These are phyloP conservation scores for Myzus persicae DNA, from an alignment of 1,140 invertebrate genomes.

Conservation along the genomic window DNA sequence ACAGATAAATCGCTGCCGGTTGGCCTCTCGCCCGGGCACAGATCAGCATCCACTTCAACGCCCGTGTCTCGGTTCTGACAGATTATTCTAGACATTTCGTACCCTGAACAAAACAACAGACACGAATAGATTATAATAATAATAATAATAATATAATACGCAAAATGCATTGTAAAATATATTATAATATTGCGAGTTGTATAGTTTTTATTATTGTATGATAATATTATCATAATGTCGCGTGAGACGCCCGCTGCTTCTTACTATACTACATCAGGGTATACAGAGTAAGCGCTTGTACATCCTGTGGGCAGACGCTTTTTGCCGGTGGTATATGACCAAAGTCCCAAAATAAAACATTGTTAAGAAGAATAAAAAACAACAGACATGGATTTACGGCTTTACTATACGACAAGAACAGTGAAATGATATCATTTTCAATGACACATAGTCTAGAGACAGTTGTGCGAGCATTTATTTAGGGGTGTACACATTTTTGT, in stretches of 20 bases:
- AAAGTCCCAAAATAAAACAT: too few relatives aligned
- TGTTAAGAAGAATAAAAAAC: too few relatives aligned
- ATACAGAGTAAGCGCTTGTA: too few relatives aligned
- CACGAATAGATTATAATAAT: not conserved
- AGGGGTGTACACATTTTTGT: too few relatives aligned
- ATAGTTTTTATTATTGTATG: not conserved
- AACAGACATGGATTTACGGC: too few relatives aligned
- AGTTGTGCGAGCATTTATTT: too few relatives aligned
- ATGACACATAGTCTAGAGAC: too few relatives aligned
- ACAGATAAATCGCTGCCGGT: conserved; percentile 69
- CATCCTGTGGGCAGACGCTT: too few relatives aligned
- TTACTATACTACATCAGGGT: too few relatives aligned
- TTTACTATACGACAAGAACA: too few relatives aligned
- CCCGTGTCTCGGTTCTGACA: conserved; percentile 79
- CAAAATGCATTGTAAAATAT: not conserved
- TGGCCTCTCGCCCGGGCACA: conserved; percentile 68
- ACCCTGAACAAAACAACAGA: conserved; percentile 70
- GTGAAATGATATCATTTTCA: too few relatives aligned
- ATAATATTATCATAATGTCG: not conserved
- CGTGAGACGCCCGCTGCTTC: not conserved
- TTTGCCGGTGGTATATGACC: too few relatives aligned
- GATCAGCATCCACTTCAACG: conserved; percentile 76
- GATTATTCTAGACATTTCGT: conserved; percentile 81
- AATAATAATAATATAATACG: not conserved
- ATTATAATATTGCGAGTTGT: not conserved